Base-by-base conservation (phyloP, 2,888 invertebrate species). In the Dryobotodes eremita region DNA sequence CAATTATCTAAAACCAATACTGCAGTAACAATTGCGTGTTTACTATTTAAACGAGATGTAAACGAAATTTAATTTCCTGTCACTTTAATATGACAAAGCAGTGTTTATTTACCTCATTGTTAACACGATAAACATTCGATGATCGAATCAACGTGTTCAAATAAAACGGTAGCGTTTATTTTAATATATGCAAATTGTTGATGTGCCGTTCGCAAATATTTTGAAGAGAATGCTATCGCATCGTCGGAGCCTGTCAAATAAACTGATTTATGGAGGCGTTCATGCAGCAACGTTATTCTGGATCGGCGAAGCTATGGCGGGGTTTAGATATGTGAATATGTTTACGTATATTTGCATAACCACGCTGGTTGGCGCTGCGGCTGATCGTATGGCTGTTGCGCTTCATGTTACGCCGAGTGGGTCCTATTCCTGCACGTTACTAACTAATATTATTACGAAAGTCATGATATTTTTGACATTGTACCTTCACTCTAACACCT, bases 131-230 rank as follows among this genome's bases (percentile, higher is more conserved):
- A 71, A 79, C 57, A 83, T 71, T 59, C 57, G 36, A 53, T 71
- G 31, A 68, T 74, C 53, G 53, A 83, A 79, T 83, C 68, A 83
- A 69, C 62, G 68, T 59, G 46, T 62, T 59, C n/a, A 84, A 81
- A 84, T 75, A 81, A 62, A 73, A 31, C 68, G 17, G 66, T 66
- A 5, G 61, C 46, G 15, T 57, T 74, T 72, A 23, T 85, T 82
- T 75, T 71, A 82, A 75, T 75, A 74, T 53, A 82, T 79, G 71
- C 65, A 79, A 78, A 80, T 72, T 70, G 75, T 69, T 59, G 70
- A 83, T 36, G 64, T 71, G 55, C 55, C 65, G 31, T 57, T 53
- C 26, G 61, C 46, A 74, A 71, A 79, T 74, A 71, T 79, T 82
- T 71, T 71, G 46, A 13, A 46, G 53, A 42, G 71, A 61, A 71